A percentile compares a stretch with the other conserved stretches of the same genome.
Conservation (phyloP, 2,113 vertebrate species). For the Peromyscus polionotus region DNA sequence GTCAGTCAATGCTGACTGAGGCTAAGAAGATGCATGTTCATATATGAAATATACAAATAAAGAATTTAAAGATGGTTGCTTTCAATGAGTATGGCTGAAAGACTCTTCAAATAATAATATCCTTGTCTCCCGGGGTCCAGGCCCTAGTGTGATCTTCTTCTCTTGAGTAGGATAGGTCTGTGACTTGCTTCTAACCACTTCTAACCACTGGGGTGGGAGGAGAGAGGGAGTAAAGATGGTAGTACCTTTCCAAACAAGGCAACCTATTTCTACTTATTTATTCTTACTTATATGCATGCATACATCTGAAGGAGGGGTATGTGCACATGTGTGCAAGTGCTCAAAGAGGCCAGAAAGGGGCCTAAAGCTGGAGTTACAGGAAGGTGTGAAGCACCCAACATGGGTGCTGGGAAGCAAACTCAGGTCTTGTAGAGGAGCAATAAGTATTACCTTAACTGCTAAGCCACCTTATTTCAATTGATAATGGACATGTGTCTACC, state of each 20-base stretch:
- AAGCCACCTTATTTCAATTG: neutral
- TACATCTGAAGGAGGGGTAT: neutral
- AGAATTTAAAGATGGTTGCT: slow-evolving; percentile 19
- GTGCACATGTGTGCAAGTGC: neutral
- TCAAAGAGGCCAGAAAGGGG: neutral
- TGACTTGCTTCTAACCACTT: neutral
- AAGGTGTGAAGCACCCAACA: neutral
- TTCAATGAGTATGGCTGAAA: neutral
- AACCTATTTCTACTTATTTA: neutral
- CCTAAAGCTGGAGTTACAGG: neutral
- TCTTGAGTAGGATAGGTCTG: neutral
- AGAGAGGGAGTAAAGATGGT: neutral
- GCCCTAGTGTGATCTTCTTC: neutral
- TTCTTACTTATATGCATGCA: neutral
- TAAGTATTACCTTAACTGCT: neutral
- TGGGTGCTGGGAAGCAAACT: neutral
- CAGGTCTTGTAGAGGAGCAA: neutral
- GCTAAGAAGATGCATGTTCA: neutral
- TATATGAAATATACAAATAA: neutral
- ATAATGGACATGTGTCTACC: no score
- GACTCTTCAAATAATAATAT: neutral
- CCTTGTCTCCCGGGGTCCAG: neutral
- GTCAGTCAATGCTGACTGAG: neutral
- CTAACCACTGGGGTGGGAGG: no score
- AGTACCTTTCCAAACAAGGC: slow-evolving; percentile 20